Conservation (phyloP, 1,140 invertebrate species). For the Sitobion miscanthi region DNA sequence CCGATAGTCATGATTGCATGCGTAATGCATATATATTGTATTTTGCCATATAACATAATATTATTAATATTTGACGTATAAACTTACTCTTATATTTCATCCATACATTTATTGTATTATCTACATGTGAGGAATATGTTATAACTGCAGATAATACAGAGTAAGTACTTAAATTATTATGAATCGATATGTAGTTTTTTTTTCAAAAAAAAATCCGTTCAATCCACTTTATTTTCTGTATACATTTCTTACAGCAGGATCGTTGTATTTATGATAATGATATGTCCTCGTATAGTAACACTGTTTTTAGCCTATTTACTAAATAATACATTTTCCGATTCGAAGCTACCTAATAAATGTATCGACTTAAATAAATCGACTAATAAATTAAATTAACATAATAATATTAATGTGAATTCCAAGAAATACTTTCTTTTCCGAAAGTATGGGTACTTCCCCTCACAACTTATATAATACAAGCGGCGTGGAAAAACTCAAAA, state of each 20-base stretch:
- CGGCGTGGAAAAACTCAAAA: background rate
- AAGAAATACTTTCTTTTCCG: background rate
- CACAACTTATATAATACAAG: background rate
- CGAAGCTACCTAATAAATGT: too few relatives aligned
- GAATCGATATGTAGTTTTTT: background rate
- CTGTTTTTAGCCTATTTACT: too few relatives aligned
- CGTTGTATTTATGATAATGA: too few relatives aligned
- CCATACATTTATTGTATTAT: background rate
- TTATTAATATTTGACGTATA: background rate
- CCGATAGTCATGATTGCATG: background rate
- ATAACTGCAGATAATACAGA: background rate
- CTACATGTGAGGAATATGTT: background rate
- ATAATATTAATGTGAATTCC: background rate
- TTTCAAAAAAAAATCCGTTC: too few relatives aligned
- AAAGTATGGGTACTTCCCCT: background rate
- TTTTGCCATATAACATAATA: background rate
- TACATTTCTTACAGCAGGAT: too few relatives aligned
- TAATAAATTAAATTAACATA: too few relatives aligned
- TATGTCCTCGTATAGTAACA: too few relatives aligned
- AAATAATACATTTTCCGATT: too few relatives aligned
- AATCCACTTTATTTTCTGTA: too few relatives aligned
- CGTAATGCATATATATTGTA: too few relatives aligned
- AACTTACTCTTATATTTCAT: background rate
- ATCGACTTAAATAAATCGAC: too few relatives aligned
- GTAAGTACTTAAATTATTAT: background rate